These are phyloP conservation scores for Rhadinocentrus ornatus DNA, from an alignment of 2,797 vertebrate species.

Conservation along the genomic window DNA sequence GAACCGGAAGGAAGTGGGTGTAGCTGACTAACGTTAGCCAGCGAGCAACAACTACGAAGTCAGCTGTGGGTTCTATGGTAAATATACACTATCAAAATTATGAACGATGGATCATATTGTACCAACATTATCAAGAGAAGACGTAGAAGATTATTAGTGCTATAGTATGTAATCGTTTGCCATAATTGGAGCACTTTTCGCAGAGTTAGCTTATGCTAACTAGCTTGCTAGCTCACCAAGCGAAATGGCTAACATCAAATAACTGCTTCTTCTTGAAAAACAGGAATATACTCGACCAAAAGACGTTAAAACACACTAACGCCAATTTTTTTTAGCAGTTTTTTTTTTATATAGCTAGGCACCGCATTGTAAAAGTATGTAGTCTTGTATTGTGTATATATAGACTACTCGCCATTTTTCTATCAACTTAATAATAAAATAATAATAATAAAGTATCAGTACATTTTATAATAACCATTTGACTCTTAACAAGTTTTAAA, in stretches of 20 bases:
- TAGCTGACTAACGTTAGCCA: slow-evolving; percentile 79
- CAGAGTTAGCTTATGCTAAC: slow-evolving; percentile 47
- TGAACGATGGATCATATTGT: neutral
- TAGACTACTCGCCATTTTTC: neutral
- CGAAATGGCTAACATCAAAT: slow-evolving; percentile 22
- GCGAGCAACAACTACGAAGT: slow-evolving; percentile 63
- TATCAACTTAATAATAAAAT: too few relatives aligned
- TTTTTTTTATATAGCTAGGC: neutral
- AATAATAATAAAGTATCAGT: too few relatives aligned
- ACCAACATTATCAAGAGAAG: neutral
- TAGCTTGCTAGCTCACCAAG: slow-evolving; percentile 28
- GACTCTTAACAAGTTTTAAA: too few relatives aligned
- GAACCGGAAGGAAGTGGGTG: slow-evolving; percentile 80
- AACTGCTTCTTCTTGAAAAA: neutral
- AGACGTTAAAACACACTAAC: neutral
- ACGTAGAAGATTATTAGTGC: fast-evolving
- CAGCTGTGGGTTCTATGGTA: slow-evolving; percentile 86
- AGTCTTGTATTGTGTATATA: neutral
- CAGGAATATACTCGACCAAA: neutral
- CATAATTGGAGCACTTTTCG: neutral
- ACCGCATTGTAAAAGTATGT: neutral
- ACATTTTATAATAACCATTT: too few relatives aligned
- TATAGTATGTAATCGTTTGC: neutral
- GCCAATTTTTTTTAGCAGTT: neutral
- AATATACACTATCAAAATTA: slow-evolving; percentile 38